Evolutionary conservation across 1,140 invertebrate species (phyloP).

Genomic region (Bicyclus anynana): DNA sequence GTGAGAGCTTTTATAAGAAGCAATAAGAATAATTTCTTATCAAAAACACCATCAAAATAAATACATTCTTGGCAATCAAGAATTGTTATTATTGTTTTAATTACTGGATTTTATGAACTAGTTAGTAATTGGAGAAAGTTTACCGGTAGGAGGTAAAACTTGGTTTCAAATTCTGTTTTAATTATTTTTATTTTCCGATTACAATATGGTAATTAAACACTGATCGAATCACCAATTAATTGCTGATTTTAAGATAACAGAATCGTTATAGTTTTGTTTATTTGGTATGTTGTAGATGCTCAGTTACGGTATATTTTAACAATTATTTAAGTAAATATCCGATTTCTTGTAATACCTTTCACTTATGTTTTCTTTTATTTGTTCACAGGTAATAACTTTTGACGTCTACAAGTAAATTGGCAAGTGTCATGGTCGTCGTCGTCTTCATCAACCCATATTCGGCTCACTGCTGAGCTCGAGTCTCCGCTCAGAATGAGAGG

Average conservation of each 20-base stretch:
- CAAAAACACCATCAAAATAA: neutral
- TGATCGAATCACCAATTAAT: constrained; percentile 2
- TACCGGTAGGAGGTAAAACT: neutral
- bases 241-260: neutral
- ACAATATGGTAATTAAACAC: constrained; percentile 3
- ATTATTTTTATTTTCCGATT: constrained; percentile 4
- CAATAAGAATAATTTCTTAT: neutral
- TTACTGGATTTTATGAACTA: constrained; percentile 11
- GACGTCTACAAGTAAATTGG: neutral
- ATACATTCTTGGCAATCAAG: neutral
- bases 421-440: too few relatives aligned
- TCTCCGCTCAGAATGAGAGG: too few relatives aligned
- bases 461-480: too few relatives aligned
- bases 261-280: neutral
- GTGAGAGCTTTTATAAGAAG: too few relatives aligned
- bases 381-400: constrained; percentile 20
- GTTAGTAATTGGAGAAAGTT: constrained; percentile 9
- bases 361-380: constrained; percentile 11
- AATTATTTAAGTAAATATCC: neutral
- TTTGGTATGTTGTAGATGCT: neutral
- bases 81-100: constrained; percentile 1
- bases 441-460: too few relatives aligned
- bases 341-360: neutral
- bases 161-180: neutral
- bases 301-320: neutral